These are phyloP conservation scores for Pseudanteris insignis DNA, from an alignment of 2,888 invertebrate species.

Conservation along the genomic window DNA sequence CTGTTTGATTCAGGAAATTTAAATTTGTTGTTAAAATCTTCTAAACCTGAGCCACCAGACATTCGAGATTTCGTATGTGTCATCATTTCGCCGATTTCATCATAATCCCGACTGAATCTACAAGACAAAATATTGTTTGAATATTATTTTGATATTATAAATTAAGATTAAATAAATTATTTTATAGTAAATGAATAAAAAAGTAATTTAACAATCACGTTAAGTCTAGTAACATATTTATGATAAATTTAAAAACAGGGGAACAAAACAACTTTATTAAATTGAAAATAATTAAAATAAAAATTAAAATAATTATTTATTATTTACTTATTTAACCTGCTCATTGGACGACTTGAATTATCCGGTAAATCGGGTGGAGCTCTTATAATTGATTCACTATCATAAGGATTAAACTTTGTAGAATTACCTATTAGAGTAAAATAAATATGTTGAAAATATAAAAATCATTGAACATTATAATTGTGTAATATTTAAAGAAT, in stretches of 20 bases:
- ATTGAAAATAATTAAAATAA: too few relatives aligned
- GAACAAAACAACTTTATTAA: too few relatives aligned
- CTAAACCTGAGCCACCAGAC: constrained; percentile 60
- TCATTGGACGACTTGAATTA: constrained; percentile 68
- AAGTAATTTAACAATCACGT: too few relatives aligned
- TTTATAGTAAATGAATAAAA: too few relatives aligned
- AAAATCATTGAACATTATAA: too few relatives aligned
- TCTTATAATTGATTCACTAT: constrained; percentile 57
- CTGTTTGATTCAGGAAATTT: constrained; percentile 59
- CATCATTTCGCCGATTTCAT: constrained; percentile 67
- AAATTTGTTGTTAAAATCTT: constrained; percentile 60
- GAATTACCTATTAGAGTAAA: constrained; percentile 48
- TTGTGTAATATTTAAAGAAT: too few relatives aligned
- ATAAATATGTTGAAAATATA: not conserved
- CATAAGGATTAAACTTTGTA: constrained; percentile 56
- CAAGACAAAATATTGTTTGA: constrained; percentile 26
- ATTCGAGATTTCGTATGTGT: constrained; percentile 62
- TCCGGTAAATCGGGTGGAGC: constrained; percentile 61
- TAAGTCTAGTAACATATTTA: too few relatives aligned
- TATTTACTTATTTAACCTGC: too few relatives aligned
- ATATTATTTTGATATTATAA: constrained; percentile 9
- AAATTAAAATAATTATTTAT: too few relatives aligned
- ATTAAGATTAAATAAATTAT: too few relatives aligned
- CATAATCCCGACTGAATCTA: constrained; percentile 70
- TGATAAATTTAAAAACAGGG: too few relatives aligned